Conservation (phyloP, 2,797 vertebrate genomes). For the Tangara arthus region DNA sequence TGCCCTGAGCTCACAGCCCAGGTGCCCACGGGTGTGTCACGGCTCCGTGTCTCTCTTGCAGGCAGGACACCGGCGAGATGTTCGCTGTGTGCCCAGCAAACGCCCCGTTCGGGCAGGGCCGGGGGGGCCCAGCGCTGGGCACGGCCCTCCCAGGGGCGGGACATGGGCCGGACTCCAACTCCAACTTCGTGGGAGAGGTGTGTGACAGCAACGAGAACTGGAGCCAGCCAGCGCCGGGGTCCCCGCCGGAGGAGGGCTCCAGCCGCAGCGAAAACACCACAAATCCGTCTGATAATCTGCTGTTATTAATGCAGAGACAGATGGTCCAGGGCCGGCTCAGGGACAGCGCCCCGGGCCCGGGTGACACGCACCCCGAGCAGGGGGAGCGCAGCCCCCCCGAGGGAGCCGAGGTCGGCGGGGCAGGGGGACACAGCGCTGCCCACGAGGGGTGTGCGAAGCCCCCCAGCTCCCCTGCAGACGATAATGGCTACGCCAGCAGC, state of each 20-base stretch:
- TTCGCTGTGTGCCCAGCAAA: slow-evolving; percentile 68
- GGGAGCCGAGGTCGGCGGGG: slow-evolving; percentile 82
- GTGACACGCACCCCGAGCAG: background rate
- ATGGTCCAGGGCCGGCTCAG: slow-evolving; percentile 66
- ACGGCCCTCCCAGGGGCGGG: background rate
- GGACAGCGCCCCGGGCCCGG: background rate
- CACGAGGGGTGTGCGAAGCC: slow-evolving; percentile 39
- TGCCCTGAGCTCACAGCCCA: background rate
- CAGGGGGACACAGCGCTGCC: slow-evolving; percentile 21
- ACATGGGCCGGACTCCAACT: slow-evolving; percentile 84
- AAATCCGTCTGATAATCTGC: slow-evolving; percentile 71
- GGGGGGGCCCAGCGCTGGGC: background rate
- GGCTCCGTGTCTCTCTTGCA: background rate
- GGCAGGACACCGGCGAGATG: slow-evolving; percentile 49
- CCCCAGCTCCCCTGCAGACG: slow-evolving; percentile 82
- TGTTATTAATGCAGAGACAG: slow-evolving; percentile 79
- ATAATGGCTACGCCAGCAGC: slow-evolving; percentile 83
- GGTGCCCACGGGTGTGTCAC: rapidly evolving
- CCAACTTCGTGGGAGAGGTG: slow-evolving; percentile 85
- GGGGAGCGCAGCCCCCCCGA: slow-evolving; percentile 88
- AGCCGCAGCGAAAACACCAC: slow-evolving; percentile 40
- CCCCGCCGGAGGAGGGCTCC: slow-evolving; percentile 55
- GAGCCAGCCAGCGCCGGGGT: slow-evolving; percentile 74
- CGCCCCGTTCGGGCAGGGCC: background rate
- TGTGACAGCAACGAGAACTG: slow-evolving; percentile 87